Conservation (phyloP, 2,113 vertebrate species). For the Hypocryptadius cinnamomeus region DNA sequence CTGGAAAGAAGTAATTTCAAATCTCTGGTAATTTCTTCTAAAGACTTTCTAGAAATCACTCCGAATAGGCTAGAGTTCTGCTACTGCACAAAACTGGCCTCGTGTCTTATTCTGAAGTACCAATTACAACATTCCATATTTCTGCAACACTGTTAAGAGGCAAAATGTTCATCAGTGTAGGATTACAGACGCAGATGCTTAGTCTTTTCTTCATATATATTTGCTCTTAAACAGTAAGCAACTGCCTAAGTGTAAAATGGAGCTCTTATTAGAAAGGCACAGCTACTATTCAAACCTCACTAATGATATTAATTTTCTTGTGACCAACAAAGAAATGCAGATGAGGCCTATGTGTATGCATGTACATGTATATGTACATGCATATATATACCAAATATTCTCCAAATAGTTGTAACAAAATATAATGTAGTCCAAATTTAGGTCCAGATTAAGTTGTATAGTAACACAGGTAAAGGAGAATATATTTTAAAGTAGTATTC, state of each 20-base stretch:
- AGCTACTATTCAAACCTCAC: not conserved
- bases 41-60: not conserved
- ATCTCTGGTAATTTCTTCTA: not conserved
- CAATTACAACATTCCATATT: not conserved
- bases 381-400: not conserved
- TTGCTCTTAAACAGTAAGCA: not conserved
- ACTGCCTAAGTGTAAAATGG: not conserved
- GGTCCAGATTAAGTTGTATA: not conserved
- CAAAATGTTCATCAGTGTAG: not conserved
- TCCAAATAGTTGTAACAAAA: not conserved
- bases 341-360: not conserved
- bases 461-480: not conserved
- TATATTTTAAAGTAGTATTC: not conserved
- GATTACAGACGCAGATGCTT: not conserved
- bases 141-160: not conserved
- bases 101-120: not conserved
- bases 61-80: fast-evolving
- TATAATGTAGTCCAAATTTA: not conserved
- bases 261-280: not conserved
- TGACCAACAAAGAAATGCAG: not conserved
- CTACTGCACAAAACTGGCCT: not conserved
- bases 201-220: not conserved
- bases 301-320: not conserved
- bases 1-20: not conserved
- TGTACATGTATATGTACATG: not conserved